phyloP scores from a whole-genome alignment of 2,113 vertebrate genomes.

The Nyctibius bracteatus region DNA sequence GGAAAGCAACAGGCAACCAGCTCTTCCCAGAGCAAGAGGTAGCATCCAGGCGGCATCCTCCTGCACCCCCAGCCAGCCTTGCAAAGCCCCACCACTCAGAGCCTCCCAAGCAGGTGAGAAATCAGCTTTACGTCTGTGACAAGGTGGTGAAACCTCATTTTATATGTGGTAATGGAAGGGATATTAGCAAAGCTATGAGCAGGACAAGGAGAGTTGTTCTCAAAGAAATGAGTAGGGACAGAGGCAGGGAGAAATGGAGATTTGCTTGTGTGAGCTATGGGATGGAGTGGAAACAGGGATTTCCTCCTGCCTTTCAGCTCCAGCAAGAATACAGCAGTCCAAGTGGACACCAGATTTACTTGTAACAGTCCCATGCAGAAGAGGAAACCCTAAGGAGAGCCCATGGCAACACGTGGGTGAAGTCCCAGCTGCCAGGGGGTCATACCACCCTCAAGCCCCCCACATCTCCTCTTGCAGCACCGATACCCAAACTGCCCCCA shows the following conservation, averaged over 20 bases:
- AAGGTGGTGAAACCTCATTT: not conserved
- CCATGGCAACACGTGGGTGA: accelerated
- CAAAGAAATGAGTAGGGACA: not conserved
- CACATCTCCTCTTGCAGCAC: accelerated
- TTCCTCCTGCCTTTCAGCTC: not conserved
- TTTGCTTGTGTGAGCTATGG: not conserved
- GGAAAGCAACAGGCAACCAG: not conserved
- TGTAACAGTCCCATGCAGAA: not conserved
- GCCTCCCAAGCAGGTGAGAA: not conserved
- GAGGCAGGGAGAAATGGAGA: not conserved
- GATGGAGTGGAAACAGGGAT: not conserved
- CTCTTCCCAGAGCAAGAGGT: not conserved
- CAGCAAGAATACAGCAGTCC: not conserved
- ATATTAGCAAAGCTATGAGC: not conserved
- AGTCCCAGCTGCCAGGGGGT: not conserved
- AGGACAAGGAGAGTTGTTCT: not conserved
- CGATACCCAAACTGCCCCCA: not conserved
- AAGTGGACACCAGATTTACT: not conserved
- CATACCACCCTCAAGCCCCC: not conserved
- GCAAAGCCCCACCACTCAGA: not conserved
- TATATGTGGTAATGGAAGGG: accelerated
- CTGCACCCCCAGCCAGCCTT: not conserved
- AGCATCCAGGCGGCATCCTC: not conserved
- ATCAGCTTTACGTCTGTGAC: not conserved
- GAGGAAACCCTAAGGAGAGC: not conserved